Percentiles rank a stretch among this genome's conserved stretches.
Conservation (phyloP, 2,888 invertebrate genomes). For the Drosophila cognata region DNA sequence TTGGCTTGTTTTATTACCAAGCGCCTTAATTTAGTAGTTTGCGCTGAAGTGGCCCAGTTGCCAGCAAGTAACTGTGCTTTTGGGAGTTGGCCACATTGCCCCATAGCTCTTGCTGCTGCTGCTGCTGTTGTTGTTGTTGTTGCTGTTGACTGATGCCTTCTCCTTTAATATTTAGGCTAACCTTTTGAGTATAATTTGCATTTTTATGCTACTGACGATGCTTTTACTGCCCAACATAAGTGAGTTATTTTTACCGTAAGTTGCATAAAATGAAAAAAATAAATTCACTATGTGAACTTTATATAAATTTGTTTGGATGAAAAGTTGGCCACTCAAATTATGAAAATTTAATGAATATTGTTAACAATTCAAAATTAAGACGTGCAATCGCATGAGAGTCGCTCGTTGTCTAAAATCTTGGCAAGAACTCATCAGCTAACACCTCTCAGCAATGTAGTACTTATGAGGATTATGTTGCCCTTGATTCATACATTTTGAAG, state of each 20-base stretch:
- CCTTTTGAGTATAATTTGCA: constrained; percentile 68
- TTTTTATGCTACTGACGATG: constrained; percentile 53
- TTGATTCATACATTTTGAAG: neutral
- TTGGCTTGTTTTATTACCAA: constrained; percentile 68
- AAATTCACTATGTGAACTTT: neutral
- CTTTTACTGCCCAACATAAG: constrained; percentile 33
- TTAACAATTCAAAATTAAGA: neutral
- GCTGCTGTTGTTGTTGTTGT: constrained; percentile 24
- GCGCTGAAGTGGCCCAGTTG: constrained; percentile 54
- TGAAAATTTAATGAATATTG: neutral
- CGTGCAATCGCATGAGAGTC: neutral
- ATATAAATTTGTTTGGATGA: constrained; percentile 9
- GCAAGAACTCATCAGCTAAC: neutral
- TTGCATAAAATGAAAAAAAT: neutral
- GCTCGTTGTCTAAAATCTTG: neutral
- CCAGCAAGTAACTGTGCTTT: constrained; percentile 62
- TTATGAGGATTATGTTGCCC: neutral
- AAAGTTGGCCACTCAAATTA: neutral
- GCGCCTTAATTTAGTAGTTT: constrained; percentile 76
- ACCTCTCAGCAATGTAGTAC: neutral
- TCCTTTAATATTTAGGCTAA: constrained; percentile 36
- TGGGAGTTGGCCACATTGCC: constrained; percentile 51
- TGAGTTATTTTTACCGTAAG: constrained; percentile 22
- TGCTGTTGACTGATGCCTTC: constrained; percentile 38
- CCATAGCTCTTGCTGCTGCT: neutral